Percentiles rank a stretch among this genome's conserved stretches.
These are phyloP conservation scores for Enteromius unitaeniatus DNA, from an alignment of 2,797 vertebrate species.

Conservation along the genomic window DNA sequence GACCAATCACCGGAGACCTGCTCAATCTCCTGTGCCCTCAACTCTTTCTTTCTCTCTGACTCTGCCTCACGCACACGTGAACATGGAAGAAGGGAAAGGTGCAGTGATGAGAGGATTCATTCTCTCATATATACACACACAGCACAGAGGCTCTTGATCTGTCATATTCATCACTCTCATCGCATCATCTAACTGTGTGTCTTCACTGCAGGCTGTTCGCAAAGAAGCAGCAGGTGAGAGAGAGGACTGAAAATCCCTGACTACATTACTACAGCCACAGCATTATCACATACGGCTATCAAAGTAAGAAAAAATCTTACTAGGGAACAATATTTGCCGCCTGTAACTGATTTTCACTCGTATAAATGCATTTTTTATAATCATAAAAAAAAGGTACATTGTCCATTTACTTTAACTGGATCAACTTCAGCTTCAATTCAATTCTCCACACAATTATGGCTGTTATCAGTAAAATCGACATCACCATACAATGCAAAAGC, in stretches of 20 bases:
- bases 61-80: constrained; percentile 5
- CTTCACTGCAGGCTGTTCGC: constrained; percentile 62
- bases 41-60: background rate
- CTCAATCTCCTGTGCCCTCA: constrained; percentile 25
- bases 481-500: background rate
- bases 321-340: background rate
- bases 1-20: constrained; percentile 29
- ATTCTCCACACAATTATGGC: background rate
- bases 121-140: background rate
- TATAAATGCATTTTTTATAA: background rate
- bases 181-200: constrained; percentile 50
- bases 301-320: background rate
- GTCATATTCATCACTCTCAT: constrained; percentile 36
- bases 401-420: background rate
- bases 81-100: constrained; percentile 1
- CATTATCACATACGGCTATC: constrained; percentile 9
- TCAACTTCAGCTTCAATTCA: no score
- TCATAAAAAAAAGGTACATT: background rate
- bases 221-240: constrained; percentile 69
- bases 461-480: background rate
- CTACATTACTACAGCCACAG: constrained; percentile 26
- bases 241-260: constrained; percentile 61
- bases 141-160: constrained; percentile 4
- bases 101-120: constrained; percentile 20
- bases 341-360: background rate